Conservation (phyloP, 2,797 vertebrate species). For the Phalanger gymnotis region DNA sequence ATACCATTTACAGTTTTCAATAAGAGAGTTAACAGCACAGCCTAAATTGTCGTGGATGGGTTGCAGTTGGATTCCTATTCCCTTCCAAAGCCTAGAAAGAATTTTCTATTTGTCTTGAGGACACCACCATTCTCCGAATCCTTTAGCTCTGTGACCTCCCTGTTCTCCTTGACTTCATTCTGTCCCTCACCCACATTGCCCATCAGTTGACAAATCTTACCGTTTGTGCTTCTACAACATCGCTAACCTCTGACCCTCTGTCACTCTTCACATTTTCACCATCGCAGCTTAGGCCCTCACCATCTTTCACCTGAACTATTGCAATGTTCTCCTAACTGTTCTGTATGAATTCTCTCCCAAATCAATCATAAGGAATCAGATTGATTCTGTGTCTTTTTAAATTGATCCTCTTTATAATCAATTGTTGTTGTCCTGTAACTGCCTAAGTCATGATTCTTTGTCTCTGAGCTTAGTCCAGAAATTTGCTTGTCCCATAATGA, state of each 20-base stretch:
- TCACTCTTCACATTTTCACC: neutral
- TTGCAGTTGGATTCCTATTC: too few species aligned
- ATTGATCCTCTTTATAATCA: neutral
- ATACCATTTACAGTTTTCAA: too few species aligned
- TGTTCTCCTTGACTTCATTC: neutral
- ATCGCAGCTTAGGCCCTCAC: neutral
- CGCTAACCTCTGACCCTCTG: neutral
- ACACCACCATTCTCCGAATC: neutral
- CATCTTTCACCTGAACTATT: neutral
- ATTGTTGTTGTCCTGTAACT: neutral
- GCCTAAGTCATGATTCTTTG: neutral
- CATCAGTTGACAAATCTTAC: neutral
- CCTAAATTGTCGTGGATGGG: too few species aligned
- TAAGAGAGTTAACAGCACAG: too few species aligned
- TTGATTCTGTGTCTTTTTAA: neutral
- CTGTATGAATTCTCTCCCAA: neutral
- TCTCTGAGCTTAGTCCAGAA: neutral
- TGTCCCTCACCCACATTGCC: neutral
- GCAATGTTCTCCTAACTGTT: neutral
- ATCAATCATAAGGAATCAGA: neutral
- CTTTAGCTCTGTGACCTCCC: neutral
- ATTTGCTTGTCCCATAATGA: neutral
- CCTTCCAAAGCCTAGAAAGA: too few species aligned
- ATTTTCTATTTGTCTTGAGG: too few species aligned
- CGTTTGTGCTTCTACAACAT: neutral